phyloP scores from a whole-genome alignment of 92 coral and sea anemone species.

The Palythoa grandis region DNA sequence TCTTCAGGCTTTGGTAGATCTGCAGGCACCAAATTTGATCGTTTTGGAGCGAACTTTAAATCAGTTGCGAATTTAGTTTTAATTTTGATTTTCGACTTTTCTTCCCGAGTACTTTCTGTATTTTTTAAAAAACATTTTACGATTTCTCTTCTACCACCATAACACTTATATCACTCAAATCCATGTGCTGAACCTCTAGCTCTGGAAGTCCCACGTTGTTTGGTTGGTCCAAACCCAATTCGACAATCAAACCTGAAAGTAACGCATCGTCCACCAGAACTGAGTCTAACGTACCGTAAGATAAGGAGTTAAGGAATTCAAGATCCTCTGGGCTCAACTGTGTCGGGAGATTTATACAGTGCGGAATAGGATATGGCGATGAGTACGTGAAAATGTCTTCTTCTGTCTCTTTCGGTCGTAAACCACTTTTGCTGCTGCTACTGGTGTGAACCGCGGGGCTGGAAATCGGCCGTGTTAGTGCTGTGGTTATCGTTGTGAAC shows the following conservation, averaged over 20 bases:
- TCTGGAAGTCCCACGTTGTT: conserved; percentile 23
- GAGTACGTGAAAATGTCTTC: conserved; percentile 42
- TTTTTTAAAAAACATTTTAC: not conserved
- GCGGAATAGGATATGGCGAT: conserved; percentile 36
- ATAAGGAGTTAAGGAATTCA: conserved; percentile 24
- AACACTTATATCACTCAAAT: conserved; percentile 29
- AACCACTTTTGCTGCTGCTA: not conserved
- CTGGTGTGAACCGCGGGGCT: conserved; percentile 29
- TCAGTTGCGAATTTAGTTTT: not conserved
- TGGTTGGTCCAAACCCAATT: conserved; percentile 30
- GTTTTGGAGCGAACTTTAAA: not conserved
- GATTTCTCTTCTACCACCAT: conserved; percentile 12
- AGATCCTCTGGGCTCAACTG: conserved; percentile 42
- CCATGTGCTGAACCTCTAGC: conserved; percentile 31
- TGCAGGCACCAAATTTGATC: not conserved
- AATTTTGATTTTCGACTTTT: not conserved
- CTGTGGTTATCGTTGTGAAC: conserved; percentile 35
- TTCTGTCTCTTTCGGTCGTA: conserved; percentile 21
- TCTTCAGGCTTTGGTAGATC: not conserved
- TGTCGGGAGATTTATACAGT: conserved; percentile 39
- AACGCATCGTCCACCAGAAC: conserved; percentile 18
- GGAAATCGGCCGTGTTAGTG: conserved; percentile 30
- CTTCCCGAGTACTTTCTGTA: not conserved
- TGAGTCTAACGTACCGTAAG: conserved; percentile 22
- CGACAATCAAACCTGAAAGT: conserved; percentile 29